Evolutionary conservation across 2,888 invertebrate species (phyloP), one percentile per base, ranked within the genome.

Genomic region (Trissonchulus sp.): DNA sequence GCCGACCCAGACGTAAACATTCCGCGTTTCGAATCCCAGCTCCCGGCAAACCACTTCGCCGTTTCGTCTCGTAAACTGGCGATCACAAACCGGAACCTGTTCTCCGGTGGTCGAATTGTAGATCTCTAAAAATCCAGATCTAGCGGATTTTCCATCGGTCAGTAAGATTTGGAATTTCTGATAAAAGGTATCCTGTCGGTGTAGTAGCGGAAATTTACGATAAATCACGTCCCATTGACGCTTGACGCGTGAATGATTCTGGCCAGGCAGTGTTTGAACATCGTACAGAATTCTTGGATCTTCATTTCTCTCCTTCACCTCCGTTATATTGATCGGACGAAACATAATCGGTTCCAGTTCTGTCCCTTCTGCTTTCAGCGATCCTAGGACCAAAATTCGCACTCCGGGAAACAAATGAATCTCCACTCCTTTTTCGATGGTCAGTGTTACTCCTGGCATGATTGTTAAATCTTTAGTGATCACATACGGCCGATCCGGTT

Each of bases 31-130:
- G 82, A 91, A 91, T 8, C 95, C 95, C 68, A 99, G 86, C 84
- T 97, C 93, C 33, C 93, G 89, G 83, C 99, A 99, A 0, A 96
- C 94, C 0, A 98, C 97, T 88, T 95, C 92, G 1, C 95, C 97
- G 84, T 97, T 98, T 81, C 96, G 89, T 84, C 97, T 94, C 0
- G 96, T 96, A 84, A 99, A 99, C 76, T 94, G 89, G 68, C 89
- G 89, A 85, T 99, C 99, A 85, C 99, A 99, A 86, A 97, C 90
- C 0, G 98, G 94, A 48, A 96, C 92, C 94, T 96, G 97, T 83
- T 97, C 96, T 30, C 93, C 88, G 0, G 96, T 95, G 1, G 99
- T 98, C 79, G 89, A 89, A 83, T 99, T 99, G 84, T 92, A 98
- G 83, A 94, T 92, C 86, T 98, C 95, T 77, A 98, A 85, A 82